Evolutionary conservation across 2,113 vertebrate genomes (phyloP), one percentile per base, ranked within the genome.

Genomic region (Mesocricetus auratus): DNA sequence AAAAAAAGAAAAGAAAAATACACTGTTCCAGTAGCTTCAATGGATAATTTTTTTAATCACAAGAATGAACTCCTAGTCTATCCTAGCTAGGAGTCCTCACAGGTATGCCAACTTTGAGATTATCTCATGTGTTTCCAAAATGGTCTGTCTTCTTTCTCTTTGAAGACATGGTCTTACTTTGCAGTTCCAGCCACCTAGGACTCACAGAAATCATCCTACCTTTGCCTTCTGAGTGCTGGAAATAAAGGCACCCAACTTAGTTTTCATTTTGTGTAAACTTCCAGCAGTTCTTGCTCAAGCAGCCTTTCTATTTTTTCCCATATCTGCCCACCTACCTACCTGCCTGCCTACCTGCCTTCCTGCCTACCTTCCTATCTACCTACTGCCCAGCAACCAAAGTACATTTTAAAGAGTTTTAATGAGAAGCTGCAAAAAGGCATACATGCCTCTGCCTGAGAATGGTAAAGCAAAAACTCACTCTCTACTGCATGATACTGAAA

Each of bases 381-480:
- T n/a, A n/a, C n/a, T n/a, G n/a, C n/a, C n/a, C n/a, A n/a, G n/a
- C n/a, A n/a, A n/a, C n/a, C 74, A 74, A 91, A 85, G 39, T 75
- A 53, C 10, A 86, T 87, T 85, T 73, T 29, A 83, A 74, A 0
- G 21, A 15, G 13, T 89, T 89, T 64, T 88, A 88, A 94, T 6
- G 56, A 86, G 66, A 91, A 96, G 71, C n/a, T 95, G 7, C 60
- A 94, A 75, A 90, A 60, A 53, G 29, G 39, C 31, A 64, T 21
- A 96, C 29, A 69, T 7, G 90, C 74, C 21, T 85, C 69, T 50
- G 26, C 21, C 24, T 22, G 73, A 73, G 45, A 82, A 58, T 31
- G 36, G 50, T 71, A 94, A 85, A 90, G 3, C 24, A 29, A 83
- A 21, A 29, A 29, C 58, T 64, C 39, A 53, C 8, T 73, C 79